A percentile compares a stretch with the other conserved stretches of the same genome.
phyloP scores from a whole-genome alignment of 1,140 invertebrate genomes.

The Thereuonema tuberculata region DNA sequence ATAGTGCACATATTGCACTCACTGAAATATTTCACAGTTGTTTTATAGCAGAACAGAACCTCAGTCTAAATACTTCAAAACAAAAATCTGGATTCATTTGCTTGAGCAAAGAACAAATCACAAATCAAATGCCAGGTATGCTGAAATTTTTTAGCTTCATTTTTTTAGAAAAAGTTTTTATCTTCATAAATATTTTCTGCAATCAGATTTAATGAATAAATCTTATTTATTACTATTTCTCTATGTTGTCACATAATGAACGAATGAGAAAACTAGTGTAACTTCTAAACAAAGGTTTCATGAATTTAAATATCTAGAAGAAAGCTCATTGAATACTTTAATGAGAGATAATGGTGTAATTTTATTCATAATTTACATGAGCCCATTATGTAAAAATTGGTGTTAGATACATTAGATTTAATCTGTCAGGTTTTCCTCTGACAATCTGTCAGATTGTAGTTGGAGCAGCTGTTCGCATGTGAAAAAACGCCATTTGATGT shows the following conservation, averaged over 20 bases:
- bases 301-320: background rate
- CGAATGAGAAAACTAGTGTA: background rate
- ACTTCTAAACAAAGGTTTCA: background rate
- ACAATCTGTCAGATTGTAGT: too few species aligned
- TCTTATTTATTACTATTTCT: background rate
- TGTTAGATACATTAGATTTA: too few species aligned
- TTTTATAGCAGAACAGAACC: conserved; percentile 28
- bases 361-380: too few species aligned
- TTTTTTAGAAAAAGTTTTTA: background rate
- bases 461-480: too few species aligned
- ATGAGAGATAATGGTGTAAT: too few species aligned
- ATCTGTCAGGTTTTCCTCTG: too few species aligned
- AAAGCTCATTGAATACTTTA: too few species aligned
- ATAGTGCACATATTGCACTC: conserved; percentile 23
- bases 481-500: too few species aligned
- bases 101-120: conserved; percentile 29
- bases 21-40: conserved; percentile 33
- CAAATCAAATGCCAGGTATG: conserved; percentile 20
- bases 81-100: conserved; percentile 31
- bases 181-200: too few species aligned
- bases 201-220: background rate
- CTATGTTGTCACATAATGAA: background rate
- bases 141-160: background rate
- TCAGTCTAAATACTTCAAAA: conserved; percentile 18
- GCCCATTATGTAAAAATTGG: too few species aligned